A percentile compares a stretch with the other conserved stretches of the same genome.
These are phyloP conservation scores for Neodiprion pinetum DNA, from an alignment of 1,140 invertebrate species.

Conservation along the genomic window DNA sequence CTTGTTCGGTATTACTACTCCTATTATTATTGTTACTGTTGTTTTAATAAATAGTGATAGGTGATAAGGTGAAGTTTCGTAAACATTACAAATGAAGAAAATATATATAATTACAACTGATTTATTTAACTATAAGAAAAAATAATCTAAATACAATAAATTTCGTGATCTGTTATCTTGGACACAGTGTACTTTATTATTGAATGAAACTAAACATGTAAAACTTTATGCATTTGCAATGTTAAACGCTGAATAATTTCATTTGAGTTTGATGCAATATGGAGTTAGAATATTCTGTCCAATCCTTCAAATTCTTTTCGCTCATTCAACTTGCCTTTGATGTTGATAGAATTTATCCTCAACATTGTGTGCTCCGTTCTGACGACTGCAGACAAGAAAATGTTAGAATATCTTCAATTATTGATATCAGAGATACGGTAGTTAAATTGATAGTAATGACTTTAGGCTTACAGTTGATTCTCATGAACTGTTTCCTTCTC, in stretches of 20 bases:
- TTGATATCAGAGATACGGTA: slow-evolving; percentile 12
- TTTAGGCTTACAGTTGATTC: slow-evolving; percentile 72
- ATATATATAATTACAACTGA: not conserved
- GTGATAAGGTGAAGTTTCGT: not conserved
- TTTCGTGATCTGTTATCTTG: not conserved
- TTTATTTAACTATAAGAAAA: slow-evolving; percentile 1
- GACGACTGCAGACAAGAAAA: slow-evolving; percentile 62
- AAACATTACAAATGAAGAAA: not conserved
- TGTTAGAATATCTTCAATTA: slow-evolving; percentile 15
- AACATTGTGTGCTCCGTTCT: slow-evolving; percentile 75
- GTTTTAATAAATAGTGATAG: no score
- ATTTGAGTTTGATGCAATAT: not conserved
- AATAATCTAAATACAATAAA: not conserved
- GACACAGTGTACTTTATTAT: not conserved
- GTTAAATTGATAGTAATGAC: slow-evolving; percentile 11
- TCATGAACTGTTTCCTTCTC: slow-evolving; percentile 78
- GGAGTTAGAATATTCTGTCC: slow-evolving; percentile 48
- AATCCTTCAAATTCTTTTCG: slow-evolving; percentile 59
- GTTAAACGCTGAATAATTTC: not conserved
- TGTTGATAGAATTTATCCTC: slow-evolving; percentile 74
- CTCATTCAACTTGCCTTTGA: slow-evolving; percentile 58
- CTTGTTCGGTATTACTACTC: no score
- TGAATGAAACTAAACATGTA: not conserved
- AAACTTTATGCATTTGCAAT: not conserved
- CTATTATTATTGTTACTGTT: no score